These are phyloP conservation scores for Apis cerana DNA, from an alignment of 1,140 invertebrate genomes.

Conservation along the genomic window DNA sequence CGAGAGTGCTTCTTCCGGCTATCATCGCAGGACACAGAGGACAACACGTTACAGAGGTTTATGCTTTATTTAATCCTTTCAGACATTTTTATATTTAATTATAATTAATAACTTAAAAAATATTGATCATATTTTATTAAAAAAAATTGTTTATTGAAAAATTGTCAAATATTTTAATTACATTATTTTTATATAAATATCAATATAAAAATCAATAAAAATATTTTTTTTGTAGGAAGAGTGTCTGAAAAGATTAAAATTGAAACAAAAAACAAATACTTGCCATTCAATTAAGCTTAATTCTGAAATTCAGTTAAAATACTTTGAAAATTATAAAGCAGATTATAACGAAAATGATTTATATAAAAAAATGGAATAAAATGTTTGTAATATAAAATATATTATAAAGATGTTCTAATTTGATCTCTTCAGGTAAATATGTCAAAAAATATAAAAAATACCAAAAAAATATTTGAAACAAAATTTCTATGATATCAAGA, in stretches of 20 bases:
- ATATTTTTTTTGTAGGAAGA: not conserved
- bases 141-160: not conserved
- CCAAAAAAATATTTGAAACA: too few species aligned
- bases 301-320: conserved; percentile 27
- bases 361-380: not conserved
- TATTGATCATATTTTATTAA: not conserved
- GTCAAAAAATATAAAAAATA: too few species aligned
- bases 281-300: conserved; percentile 33
- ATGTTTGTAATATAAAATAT: not conserved
- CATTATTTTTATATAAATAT: too few species aligned
- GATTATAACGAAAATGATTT: conserved; percentile 16
- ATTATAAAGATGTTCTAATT: not conserved
- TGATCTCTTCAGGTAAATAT: too few species aligned
- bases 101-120: not conserved
- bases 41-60: conserved; percentile 72
- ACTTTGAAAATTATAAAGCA: conserved; percentile 2
- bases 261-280: conserved; percentile 32
- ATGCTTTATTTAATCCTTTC: conserved; percentile 29
- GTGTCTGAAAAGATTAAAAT: conserved; percentile 32
- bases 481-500: too few species aligned
- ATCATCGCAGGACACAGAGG: conserved; percentile 78
- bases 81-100: not conserved
- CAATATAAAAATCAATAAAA: not conserved
- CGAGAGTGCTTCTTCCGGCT: conserved; percentile 92
- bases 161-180: not conserved